Evolutionary conservation across 2,888 invertebrate genomes (phyloP), one percentile per base, ranked within the genome.

Genomic region (Euplagia quadripunctaria): DNA sequence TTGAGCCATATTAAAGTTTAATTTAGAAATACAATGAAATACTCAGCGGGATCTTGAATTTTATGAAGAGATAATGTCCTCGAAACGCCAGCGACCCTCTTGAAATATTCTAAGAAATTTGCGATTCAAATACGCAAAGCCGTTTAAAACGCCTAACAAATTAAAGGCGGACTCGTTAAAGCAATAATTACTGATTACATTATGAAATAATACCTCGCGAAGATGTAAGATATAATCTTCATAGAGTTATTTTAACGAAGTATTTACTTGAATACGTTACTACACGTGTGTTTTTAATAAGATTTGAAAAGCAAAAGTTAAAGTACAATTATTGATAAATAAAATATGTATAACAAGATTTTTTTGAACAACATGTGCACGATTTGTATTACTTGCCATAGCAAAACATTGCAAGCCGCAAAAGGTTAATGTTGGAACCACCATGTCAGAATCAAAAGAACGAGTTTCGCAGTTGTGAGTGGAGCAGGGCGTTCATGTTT

Each of bases 111-210:
- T 94, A 91, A 94, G 94, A 94, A 95, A 96, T 96, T 96, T 96
- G 95, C 92, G 95, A 95, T 95, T 96, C 95, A 96, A 96, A 96
- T 96, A 92, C 93, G 94, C 89, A 94, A 95, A 95, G 95, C 95
- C 95, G 95, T 95, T 95, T 95, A 93, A 94, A 94, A 95, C 94
- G 95, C 94, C 95, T 95, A 94, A 95, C 95, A 95, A 96, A 96
- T 96, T 95, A 95, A 94, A 94, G 93, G 92, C 94, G 90, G 94
- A 92, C 94, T 95, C 94, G 95, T 94, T 94, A 94, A 93, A 92
- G 93, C 92, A 91, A 93, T 93, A 94, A 95, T 96, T 95, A 94
- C 95, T 95, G 95, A 95, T 94, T 94, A 94, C 90, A 93, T 94
- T 94, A 94, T 93, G 89, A 91, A 92, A 92, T 94, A 92, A 92